Percentiles rank a stretch among this genome's conserved stretches.
Conservation (phyloP, 2,113 vertebrate species). For the Tychaedon coryphoeus region DNA sequence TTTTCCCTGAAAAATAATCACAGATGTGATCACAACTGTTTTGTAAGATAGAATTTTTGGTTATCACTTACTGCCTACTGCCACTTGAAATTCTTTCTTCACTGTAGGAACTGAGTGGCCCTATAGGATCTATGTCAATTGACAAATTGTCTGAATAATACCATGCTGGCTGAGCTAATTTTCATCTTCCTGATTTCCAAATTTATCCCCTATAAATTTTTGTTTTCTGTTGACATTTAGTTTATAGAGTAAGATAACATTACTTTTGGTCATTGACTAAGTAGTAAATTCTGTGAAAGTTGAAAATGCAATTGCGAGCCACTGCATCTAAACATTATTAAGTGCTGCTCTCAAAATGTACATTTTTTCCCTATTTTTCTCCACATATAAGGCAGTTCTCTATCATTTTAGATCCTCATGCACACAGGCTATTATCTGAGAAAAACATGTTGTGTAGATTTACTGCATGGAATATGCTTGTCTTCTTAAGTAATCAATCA, state of each 20-base stretch:
- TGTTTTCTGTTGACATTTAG: neutral
- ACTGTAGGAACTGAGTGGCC: neutral
- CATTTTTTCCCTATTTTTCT: slow-evolving; percentile 45
- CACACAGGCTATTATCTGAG: neutral
- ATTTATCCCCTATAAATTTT: neutral
- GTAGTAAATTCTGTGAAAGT: neutral
- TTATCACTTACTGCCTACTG: neutral
- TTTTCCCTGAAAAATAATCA: neutral
- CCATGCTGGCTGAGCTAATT: neutral
- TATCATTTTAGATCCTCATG: neutral
- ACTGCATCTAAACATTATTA: neutral
- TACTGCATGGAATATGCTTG: neutral
- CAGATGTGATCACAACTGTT: neutral
- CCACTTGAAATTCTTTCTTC: neutral
- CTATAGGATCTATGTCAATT: neutral
- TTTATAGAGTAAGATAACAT: neutral
- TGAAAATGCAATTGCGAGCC: neutral
- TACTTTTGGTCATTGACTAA: neutral
- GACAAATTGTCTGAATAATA: neutral
- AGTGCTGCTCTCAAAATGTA: neutral
- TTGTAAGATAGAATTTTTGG: neutral
- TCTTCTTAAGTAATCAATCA: slow-evolving; percentile 3
- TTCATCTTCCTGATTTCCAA: neutral
- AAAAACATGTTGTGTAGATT: neutral
- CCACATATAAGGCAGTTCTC: neutral